These are phyloP conservation scores for Parazoanthus darwini DNA, from an alignment of 92 coral and sea anemone species.

Conservation along the genomic window DNA sequence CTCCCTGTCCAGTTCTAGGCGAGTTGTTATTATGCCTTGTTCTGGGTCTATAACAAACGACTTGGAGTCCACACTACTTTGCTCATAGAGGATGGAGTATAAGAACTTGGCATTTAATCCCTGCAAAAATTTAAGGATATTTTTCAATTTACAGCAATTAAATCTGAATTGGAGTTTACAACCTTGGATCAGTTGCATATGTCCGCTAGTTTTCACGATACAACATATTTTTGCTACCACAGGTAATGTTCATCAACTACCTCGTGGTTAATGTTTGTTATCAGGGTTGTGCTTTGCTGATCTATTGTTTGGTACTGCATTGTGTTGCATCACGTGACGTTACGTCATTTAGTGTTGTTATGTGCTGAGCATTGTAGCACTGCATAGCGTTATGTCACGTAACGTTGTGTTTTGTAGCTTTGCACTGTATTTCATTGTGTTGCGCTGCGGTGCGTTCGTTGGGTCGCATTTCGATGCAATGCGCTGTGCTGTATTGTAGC, in stretches of 20 bases:
- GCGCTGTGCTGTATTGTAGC: neutral
- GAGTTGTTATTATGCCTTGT: conserved; percentile 70
- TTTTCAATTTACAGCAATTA: too few species aligned
- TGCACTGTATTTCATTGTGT: neutral
- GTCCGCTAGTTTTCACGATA: too few species aligned
- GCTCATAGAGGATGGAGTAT: conserved; percentile 57
- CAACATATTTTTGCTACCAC: too few species aligned
- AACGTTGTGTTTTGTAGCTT: neutral
- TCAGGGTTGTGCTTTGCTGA: neutral
- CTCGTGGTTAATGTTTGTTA: neutral
- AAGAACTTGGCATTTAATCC: conserved; percentile 37
- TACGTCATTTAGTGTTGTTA: too few species aligned
- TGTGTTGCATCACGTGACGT: neutral
- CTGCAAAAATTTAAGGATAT: neutral
- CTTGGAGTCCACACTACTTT: conserved; percentile 66
- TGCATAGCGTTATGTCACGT: neutral
- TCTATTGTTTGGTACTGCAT: neutral
- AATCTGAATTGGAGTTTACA: neutral
- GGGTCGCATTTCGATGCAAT: neutral
- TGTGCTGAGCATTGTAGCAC: neutral
- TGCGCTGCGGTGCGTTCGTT: neutral
- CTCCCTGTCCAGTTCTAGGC: conserved; percentile 77
- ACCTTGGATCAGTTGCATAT: neutral
- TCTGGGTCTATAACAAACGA: conserved; percentile 83
- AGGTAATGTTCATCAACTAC: too few species aligned